Evolutionary conservation across 2,888 invertebrate genomes (phyloP).

Genomic region (Shargacucullia verbasci): DNA sequence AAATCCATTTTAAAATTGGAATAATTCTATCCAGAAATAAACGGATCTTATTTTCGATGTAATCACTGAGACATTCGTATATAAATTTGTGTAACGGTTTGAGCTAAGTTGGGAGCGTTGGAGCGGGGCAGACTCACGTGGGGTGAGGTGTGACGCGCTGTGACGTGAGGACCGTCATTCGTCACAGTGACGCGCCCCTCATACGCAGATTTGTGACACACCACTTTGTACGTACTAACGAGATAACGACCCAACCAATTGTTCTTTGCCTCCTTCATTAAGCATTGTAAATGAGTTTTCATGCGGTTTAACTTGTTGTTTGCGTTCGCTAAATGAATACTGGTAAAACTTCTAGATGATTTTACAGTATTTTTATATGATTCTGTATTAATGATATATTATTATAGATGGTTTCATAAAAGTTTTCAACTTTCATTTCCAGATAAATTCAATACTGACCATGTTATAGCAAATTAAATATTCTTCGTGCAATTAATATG

Average conservation of each 20-base stretch:
- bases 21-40: slow-evolving; percentile 31
- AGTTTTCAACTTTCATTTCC: no score
- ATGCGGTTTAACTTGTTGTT: slow-evolving; percentile 21
- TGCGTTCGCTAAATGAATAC: neutral
- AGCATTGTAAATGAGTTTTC: slow-evolving; percentile 34
- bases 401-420: no score
- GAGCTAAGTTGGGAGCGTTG: slow-evolving; percentile 39
- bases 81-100: slow-evolving; percentile 56
- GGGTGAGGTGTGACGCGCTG: slow-evolving; percentile 61
- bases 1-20: slow-evolving; percentile 36
- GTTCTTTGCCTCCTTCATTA: slow-evolving; percentile 42
- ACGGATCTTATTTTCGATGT: slow-evolving; percentile 31
- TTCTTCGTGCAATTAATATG: no score
- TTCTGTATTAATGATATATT: no score
- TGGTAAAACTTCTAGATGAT: no score
- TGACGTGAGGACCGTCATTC: slow-evolving; percentile 56
- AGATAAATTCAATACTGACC: no score
- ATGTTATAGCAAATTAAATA: no score
- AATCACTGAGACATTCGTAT: slow-evolving; percentile 49
- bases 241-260: slow-evolving; percentile 42
- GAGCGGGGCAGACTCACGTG: slow-evolving; percentile 44
- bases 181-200: slow-evolving; percentile 66
- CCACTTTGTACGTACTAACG: slow-evolving; percentile 37
- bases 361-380: no score
- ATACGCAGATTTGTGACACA: slow-evolving; percentile 46